Evolutionary conservation across 1,140 invertebrate genomes (phyloP), one percentile per base, ranked within the genome.

Genomic region (Brachionus sp.): DNA sequence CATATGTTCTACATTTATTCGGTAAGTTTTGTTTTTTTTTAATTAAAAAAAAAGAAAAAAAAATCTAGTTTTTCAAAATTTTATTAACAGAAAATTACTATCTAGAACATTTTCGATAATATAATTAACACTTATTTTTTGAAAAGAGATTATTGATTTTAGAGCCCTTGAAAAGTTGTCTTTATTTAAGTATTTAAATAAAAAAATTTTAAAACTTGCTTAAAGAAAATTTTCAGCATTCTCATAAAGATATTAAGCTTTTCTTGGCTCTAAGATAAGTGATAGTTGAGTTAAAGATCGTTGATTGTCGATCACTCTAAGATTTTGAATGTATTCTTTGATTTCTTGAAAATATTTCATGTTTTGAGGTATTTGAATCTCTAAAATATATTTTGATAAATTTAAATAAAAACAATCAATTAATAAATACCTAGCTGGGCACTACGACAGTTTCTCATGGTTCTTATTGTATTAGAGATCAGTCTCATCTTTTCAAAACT

Each of bases 401-500:
- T 82, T 44, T 44, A 13, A 57, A 19, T 16, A 5, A 10, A 42
- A 13, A 25, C 75, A 75, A 12, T 9, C 25, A 29, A 10, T 19
- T 42, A 82, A 25, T 33, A 19, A 10, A 39, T 12, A 68, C 70
- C 64, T 75, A 78, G 57, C 70, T 66, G 57, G 5, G 92, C 88
- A 84, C 92, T 92, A 85, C 93, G 91, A 88, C 93, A 94, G 86
- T 93, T 93, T 83, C 93, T 88, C 78, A 95, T 92, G 44, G 92
- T 93, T 84, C 93, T 90, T 89, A 95, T 91, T 0, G 93, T 94
- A 87, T 94, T 93, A 23, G 93, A 93, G 85, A 95, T 90, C 93
- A 95, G 94, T 87, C 95, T 94, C 94, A 95, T 95, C 90, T 95
- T 95, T 88, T 95, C 94, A 89, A 95, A 95, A 87, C 95, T 95